These are phyloP conservation scores for Nyctibius bracteatus DNA, from an alignment of 2,113 vertebrate species.

Conservation along the genomic window DNA sequence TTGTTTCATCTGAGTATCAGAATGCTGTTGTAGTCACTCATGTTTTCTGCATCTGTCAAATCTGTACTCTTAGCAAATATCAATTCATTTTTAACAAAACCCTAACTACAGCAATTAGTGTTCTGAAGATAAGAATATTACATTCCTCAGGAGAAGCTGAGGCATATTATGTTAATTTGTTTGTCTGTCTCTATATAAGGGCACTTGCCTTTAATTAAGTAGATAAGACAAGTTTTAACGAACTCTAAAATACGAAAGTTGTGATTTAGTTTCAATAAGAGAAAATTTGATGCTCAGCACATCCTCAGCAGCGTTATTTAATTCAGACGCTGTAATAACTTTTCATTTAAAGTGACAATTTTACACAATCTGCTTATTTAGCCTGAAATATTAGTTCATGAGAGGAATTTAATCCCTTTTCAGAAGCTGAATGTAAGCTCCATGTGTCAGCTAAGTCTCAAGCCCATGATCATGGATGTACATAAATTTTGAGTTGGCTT, in stretches of 20 bases:
- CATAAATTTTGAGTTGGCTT: not conserved
- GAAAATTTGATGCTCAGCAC: not conserved
- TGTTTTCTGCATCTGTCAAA: not conserved
- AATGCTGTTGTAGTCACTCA: not conserved
- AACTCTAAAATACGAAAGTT: not conserved
- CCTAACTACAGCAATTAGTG: conserved; percentile 14
- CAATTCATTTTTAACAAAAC: conserved; percentile 35
- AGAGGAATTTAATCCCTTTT: not conserved
- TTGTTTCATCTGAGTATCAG: not conserved
- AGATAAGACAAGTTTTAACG: conserved; percentile 27
- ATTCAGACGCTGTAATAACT: not conserved
- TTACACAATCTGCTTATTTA: not conserved
- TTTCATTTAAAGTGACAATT: not conserved
- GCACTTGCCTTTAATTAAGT: conserved; percentile 33
- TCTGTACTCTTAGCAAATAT: not conserved
- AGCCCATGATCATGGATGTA: accelerated
- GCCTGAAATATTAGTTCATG: not conserved
- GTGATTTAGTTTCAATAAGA: not conserved
- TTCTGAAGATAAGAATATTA: conserved; percentile 24
- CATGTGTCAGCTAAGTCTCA: not conserved
- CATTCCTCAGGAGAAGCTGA: not conserved
- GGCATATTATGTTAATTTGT: conserved; percentile 14
- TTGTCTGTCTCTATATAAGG: not conserved
- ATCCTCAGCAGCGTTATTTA: not conserved
- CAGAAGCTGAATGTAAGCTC: not conserved